Base-by-base conservation (phyloP, 2,888 invertebrate genomes). In the Nipponacmea schrenckii region DNA sequence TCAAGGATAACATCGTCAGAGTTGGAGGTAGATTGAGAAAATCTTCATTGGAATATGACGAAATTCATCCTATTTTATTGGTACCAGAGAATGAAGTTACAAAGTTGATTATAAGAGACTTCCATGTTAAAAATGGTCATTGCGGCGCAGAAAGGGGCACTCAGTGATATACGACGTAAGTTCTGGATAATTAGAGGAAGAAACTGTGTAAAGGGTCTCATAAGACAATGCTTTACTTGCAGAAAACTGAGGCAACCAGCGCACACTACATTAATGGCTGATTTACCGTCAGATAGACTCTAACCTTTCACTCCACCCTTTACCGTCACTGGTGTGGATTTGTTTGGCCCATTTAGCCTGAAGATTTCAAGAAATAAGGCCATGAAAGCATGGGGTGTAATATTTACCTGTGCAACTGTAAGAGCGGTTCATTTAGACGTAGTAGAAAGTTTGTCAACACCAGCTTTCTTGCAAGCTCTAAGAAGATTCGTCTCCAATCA, bases 21-120 rank as follows among this genome's bases (percentile, higher is more conserved):
- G 70, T 70, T 17, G 70, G 70, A 44, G 70, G 70, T 8, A 66
- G 70, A 67, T 44, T 70, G 20, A 50, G 31, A 17, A 66, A 67
- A 56, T 67, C 70, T 8, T 44, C 68, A 62, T 24, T 69, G 10
- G 27, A 45, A 14, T 63, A 63, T 62, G 63, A 63, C 12, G 20
- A 66, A 26, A 10, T 46, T 26, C 70, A 71, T 67, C 71, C 67
- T 20, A n/a, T 68, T 20, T 46, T 68, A 44, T 26, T 68, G 62
- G n/a, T n/a, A n/a, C n/a, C n/a, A n/a, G n/a, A n/a, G n/a, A n/a
- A n/a, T n/a, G n/a, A n/a, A n/a, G n/a, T n/a, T n/a, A n/a, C n/a
- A n/a, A n/a, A n/a, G n/a, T n/a, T n/a, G n/a, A n/a, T n/a, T n/a
- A n/a, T n/a, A n/a, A n/a, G n/a, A n/a, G n/a, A n/a, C n/a, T n/a